Evolutionary conservation across 2,113 vertebrate species (phyloP).

Genomic region (Chrysochloris asiatica): DNA sequence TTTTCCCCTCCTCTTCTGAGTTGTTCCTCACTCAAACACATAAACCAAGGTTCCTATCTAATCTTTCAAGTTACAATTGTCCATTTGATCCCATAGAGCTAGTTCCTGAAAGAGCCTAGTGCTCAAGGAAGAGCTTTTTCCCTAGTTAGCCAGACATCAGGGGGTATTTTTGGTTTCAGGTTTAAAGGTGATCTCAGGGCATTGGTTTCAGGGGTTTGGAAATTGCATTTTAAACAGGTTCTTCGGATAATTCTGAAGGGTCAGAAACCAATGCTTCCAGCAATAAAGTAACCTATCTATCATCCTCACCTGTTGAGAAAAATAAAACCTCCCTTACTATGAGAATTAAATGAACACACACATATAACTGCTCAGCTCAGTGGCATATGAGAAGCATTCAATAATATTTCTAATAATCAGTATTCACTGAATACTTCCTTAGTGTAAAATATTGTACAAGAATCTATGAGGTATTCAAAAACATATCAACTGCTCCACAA

Average conservation of each 20-base stretch:
- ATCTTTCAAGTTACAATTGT: too few species aligned
- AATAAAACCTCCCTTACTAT: not conserved
- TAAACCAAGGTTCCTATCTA: too few species aligned
- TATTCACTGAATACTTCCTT: not conserved
- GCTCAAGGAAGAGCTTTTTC: not conserved
- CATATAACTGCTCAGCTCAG: not conserved
- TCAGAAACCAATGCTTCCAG: conserved; percentile 18
- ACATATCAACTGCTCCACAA: not conserved
- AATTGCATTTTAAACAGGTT: not conserved
- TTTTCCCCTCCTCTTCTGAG: too few species aligned
- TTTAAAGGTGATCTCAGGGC: not conserved
- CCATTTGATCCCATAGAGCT: not conserved
- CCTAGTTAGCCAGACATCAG: not conserved
- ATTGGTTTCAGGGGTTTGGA: not conserved
- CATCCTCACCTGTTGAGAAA: not conserved
- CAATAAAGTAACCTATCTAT: not conserved
- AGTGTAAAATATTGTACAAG: not conserved
- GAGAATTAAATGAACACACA: not conserved
- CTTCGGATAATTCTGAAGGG: not conserved
- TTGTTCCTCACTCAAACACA: too few species aligned
- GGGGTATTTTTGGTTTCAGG: not conserved
- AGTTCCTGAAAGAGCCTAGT: not conserved
- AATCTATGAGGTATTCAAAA: not conserved
- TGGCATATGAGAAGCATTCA: not conserved
- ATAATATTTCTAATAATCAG: not conserved